Evolutionary conservation across 1,140 invertebrate genomes (phyloP).

Genomic region (Melipona quadrifasciata): DNA sequence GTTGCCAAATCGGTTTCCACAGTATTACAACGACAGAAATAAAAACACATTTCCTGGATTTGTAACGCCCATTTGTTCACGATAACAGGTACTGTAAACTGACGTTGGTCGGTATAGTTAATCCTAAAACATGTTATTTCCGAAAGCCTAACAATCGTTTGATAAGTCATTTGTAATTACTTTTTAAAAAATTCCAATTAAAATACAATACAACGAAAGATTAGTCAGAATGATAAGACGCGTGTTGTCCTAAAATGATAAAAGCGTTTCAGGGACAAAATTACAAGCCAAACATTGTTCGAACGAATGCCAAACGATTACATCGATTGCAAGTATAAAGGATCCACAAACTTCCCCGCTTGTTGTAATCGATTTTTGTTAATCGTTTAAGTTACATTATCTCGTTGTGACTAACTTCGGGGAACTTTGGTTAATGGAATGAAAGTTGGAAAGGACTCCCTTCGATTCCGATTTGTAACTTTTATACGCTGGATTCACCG

Average conservation of each 20-base stretch:
- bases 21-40: slow-evolving; percentile 50
- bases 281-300: neutral
- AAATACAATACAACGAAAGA: too few relatives aligned
- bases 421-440: neutral
- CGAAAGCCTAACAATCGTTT: neutral
- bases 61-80: slow-evolving; percentile 27
- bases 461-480: slow-evolving; percentile 19
- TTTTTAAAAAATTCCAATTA: neutral
- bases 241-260: too few relatives aligned
- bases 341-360: neutral
- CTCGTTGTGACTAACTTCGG: neutral
- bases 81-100: neutral
- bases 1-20: slow-evolving; percentile 59
- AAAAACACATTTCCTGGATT: slow-evolving; percentile 51
- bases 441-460: neutral
- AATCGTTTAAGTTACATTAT: slow-evolving; percentile 38
- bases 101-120: neutral
- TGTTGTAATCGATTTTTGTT: slow-evolving; percentile 31
- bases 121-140: neutral
- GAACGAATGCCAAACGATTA: slow-evolving; percentile 11
- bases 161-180: neutral
- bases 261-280: neutral
- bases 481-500: neutral
- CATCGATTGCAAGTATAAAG: neutral
- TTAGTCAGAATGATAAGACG: neutral